A percentile compares a stretch with the other conserved stretches of the same genome.
These are phyloP conservation scores for Gadopsis bispinosus DNA, from an alignment of 2,797 vertebrate genomes.

Conservation along the genomic window DNA sequence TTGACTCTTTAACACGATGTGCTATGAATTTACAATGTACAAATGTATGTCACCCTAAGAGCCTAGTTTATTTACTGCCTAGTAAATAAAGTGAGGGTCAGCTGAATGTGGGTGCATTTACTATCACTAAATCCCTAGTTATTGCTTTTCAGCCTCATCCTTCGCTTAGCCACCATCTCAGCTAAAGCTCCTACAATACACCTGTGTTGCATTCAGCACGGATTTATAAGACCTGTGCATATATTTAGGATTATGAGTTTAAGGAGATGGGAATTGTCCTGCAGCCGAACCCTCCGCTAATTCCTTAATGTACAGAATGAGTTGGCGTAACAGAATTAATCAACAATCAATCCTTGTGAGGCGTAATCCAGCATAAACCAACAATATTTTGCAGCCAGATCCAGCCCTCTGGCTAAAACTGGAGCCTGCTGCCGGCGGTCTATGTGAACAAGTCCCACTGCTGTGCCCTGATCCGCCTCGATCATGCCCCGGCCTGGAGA, in stretches of 20 bases:
- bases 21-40: constrained; percentile 1
- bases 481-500: constrained; percentile 38
- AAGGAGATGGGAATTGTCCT: constrained; percentile 24
- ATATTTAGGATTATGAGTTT: constrained; percentile 40
- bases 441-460: constrained; percentile 54
- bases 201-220: constrained; percentile 17
- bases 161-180: constrained; percentile 1
- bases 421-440: constrained; percentile 19
- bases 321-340: constrained; percentile 37
- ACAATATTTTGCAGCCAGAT: constrained; percentile 59
- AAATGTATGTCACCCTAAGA: background rate
- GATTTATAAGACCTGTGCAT: constrained; percentile 10
- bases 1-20: background rate
- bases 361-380: constrained; percentile 53
- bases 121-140: constrained; percentile 2
- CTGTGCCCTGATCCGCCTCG: constrained; percentile 51
- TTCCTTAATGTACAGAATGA: constrained; percentile 1
- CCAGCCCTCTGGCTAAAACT: constrained; percentile 33
- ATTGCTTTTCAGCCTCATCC: constrained; percentile 19
- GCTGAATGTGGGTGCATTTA: constrained; percentile 11
- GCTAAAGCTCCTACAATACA: constrained; percentile 10
- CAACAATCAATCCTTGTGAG: constrained; percentile 57
- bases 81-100: background rate
- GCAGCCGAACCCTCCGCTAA: constrained; percentile 41
- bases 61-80: background rate